A percentile compares a stretch with the other conserved stretches of the same genome.
These are phyloP conservation scores for Cebidichthys violaceus DNA, from an alignment of 2,113 vertebrate genomes.

Conservation along the genomic window DNA sequence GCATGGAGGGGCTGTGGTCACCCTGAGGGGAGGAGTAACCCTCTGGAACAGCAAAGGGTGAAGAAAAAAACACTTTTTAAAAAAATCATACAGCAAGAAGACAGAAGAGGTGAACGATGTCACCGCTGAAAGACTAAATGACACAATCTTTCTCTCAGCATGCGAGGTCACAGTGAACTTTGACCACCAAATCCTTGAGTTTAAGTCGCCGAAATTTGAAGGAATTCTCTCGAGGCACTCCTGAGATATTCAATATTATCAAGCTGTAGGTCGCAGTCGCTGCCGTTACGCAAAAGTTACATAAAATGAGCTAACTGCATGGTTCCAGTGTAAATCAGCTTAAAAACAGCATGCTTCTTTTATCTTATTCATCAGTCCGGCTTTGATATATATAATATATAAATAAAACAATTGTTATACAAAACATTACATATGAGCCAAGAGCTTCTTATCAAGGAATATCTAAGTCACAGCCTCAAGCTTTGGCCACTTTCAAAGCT, in stretches of 20 bases:
- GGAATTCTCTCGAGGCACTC: no score
- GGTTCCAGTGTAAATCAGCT: background rate
- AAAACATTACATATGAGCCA: conserved; percentile 4
- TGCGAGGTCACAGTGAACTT: no score
- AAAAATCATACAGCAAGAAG: background rate
- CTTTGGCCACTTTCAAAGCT: conserved; percentile 19
- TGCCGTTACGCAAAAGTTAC: background rate
- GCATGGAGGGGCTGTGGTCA: conserved; percentile 91
- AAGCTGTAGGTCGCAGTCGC: background rate
- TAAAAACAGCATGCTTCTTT: conserved; percentile 18
- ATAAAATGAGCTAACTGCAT: background rate
- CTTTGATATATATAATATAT: background rate
- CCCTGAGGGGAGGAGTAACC: conserved; percentile 87
- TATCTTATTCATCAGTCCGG: conserved; percentile 33
- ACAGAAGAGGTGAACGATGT: background rate
- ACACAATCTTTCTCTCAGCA: background rate
- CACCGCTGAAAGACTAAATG: background rate
- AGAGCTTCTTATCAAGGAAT: conserved; percentile 31
- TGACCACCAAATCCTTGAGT: no score
- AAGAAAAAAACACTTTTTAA: background rate
- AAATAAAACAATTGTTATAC: background rate
- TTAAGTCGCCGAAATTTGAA: no score
- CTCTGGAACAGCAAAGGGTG: conserved; percentile 66
- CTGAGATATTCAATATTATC: background rate
- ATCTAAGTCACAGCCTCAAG: conserved; percentile 26